Conservation (phyloP, 2,888 invertebrate species). For the Podotricha telesiphe region DNA sequence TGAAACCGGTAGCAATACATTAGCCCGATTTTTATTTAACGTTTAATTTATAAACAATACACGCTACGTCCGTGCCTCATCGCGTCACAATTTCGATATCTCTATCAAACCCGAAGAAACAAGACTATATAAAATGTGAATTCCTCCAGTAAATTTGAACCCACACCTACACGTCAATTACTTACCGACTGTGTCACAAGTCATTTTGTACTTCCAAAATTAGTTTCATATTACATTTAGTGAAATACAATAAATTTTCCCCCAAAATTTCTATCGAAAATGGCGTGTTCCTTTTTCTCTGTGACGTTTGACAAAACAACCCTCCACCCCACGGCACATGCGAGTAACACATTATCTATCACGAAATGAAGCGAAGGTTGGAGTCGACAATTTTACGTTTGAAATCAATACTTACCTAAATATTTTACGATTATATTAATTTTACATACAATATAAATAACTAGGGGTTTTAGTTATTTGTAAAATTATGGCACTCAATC, state of each 20-base stretch:
- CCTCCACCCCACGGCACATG: constrained; percentile 65
- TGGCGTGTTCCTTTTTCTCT: constrained; percentile 57
- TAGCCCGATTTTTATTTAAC: no score
- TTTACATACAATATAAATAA: no score
- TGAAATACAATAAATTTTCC: constrained; percentile 9
- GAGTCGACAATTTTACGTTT: constrained; percentile 52
- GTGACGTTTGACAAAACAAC: constrained; percentile 79
- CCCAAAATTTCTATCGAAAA: constrained; percentile 43
- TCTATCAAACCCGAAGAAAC: background rate
- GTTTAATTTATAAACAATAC: no score
- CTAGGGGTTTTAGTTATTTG: no score
- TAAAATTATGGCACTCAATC: no score
- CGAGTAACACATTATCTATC: constrained; percentile 81
- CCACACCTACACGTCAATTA: background rate
- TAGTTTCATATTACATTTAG: constrained; percentile 9
- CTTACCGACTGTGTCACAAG: background rate
- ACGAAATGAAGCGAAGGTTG: constrained; percentile 58
- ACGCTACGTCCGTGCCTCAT: no score
- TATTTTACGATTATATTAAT: no score
- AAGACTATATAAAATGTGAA: background rate
- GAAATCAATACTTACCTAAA: constrained; percentile 13
- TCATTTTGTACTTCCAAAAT: background rate
- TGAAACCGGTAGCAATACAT: no score
- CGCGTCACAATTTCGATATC: no score
- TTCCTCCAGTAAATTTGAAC: background rate